Evolutionary conservation across 2,113 vertebrate genomes (phyloP).

Genomic region (Ictalurus punctatus): DNA sequence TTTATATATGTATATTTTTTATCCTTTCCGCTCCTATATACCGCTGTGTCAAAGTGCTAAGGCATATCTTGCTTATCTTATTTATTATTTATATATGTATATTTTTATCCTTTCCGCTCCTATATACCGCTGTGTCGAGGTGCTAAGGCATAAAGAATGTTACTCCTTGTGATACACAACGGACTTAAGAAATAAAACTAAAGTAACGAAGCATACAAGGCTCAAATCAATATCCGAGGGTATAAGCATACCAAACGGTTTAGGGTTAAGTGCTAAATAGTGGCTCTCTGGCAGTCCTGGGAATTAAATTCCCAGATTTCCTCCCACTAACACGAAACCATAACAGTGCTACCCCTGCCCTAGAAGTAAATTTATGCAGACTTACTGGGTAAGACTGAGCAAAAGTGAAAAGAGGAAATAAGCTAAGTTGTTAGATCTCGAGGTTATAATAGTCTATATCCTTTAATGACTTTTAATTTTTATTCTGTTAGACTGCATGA

Average conservation of each 20-base stretch:
- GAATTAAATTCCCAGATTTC: slow-evolving; percentile 8
- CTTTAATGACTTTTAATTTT: neutral
- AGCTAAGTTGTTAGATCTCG: neutral
- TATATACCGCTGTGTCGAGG: too few species aligned
- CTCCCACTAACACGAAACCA: neutral
- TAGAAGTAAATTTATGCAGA: neutral
- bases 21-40: too few species aligned
- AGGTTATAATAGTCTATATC: neutral
- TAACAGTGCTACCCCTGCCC: neutral
- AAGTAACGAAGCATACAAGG: neutral
- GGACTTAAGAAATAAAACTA: too few species aligned
- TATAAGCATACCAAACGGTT: neutral
- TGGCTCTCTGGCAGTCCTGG: slow-evolving; percentile 1
- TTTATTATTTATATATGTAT: too few species aligned
- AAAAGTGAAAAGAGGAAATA: neutral
- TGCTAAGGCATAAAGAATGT: too few species aligned
- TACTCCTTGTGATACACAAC: too few species aligned
- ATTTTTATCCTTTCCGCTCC: too few species aligned
- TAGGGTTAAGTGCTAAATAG: neutral
- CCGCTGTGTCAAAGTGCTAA: too few species aligned
- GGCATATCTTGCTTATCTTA: too few species aligned
- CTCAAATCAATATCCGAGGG: neutral
- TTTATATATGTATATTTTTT: too few species aligned
- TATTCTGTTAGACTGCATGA: neutral
- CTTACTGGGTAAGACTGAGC: neutral